Base-by-base conservation (phyloP, 2,888 invertebrate genomes). In the Acanthosoma haemorrhoidale region DNA sequence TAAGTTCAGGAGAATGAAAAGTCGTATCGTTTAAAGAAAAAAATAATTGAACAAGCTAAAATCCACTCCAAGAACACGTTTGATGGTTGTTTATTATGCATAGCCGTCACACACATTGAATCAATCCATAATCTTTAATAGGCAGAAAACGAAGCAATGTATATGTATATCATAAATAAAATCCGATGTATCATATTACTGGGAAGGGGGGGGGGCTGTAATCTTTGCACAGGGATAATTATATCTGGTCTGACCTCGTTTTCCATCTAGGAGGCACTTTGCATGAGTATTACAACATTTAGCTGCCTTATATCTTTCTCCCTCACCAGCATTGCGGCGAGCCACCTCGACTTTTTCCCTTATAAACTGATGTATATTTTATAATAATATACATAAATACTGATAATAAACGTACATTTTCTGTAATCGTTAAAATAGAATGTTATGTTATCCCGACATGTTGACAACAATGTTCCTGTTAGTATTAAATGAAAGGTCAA, bases 161-260 rank as follows among this genome's bases (percentile, higher is more conserved):
- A 67, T 67, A 67, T 57, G 43, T 57, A 67, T 67, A 67, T 36
- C 51, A 67, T 67, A 67, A 67, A 67, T 67, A 67, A 57, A 67
- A 36, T 67, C 51, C 32, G 16, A 64, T 64, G 64, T 41, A 41
- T 29, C 64, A 64, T 41, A 64, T 64, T 64, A 64, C 39, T 15
- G 36, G 36, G 36, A 13, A 57, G 57, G 29, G 64, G 38, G 38
- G 25, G 61, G 39, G 64, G 16, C 25, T 41, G 31, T 64, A 41
- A 41, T 64, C 64, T 64, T 64, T 31, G 41, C 16, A 63, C 38
- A 16, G 25, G 29, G 64, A 64, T 64, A 64, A 64, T 64, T 64
- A 64, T 29, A 64, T 64, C 38, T 41, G 64, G 15, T 4, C 11
- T 64, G 64, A 64, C 41, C 64, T 64, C 41, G 64, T 64, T 64